phyloP scores from a whole-genome alignment of 1,140 invertebrate genomes.

The Nephotettix cincticeps region DNA sequence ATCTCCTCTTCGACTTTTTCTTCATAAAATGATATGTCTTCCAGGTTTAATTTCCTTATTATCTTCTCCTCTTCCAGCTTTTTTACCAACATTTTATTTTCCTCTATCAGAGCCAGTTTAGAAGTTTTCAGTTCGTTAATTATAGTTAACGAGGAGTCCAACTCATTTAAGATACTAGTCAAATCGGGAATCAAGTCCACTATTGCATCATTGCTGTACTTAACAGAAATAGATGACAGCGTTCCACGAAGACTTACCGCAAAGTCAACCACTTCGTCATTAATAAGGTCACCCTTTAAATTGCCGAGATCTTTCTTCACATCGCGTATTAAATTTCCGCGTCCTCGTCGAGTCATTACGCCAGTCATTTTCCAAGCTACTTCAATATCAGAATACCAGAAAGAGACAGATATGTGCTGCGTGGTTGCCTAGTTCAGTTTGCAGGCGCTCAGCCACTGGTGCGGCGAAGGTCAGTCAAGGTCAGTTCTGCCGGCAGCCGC shows the following conservation, averaged over 20 bases:
- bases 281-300: not conserved
- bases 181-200: slow-evolving; percentile 7
- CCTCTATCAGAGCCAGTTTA: not conserved
- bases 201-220: not conserved
- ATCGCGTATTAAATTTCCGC: not conserved
- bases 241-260: not conserved
- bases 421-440: no score
- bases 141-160: not conserved
- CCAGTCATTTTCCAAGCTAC: no score
- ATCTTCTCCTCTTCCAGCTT: not conserved
- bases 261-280: slow-evolving; percentile 9
- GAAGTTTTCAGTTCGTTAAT: not conserved
- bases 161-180: not conserved
- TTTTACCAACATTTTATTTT: slow-evolving; percentile 7
- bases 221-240: not conserved
- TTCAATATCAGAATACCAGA: no score
- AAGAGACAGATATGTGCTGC: no score
- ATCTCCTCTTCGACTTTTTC: not conserved
- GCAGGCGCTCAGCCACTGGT: no score
- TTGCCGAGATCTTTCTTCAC: not conserved
- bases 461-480: no score
- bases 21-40: not conserved
- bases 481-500: no score
- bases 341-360: not conserved
- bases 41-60: slow-evolving; percentile 7